A percentile compares a stretch with the other conserved stretches of the same genome.
Evolutionary conservation across 2,797 vertebrate species (phyloP).

Genomic region (Masticophis lateralis): DNA sequence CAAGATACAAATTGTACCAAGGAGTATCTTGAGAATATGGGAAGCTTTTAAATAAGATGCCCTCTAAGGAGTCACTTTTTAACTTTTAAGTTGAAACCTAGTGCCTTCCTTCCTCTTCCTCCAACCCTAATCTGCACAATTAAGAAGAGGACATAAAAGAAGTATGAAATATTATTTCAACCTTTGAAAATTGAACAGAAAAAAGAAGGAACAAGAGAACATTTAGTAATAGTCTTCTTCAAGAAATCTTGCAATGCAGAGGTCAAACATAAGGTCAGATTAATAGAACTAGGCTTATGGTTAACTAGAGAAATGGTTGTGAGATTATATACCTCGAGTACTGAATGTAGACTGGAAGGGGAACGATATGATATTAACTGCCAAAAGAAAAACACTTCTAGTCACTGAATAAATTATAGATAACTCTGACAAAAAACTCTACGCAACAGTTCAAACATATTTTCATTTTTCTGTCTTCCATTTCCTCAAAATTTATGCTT

Average conservation of each 20-base stretch:
- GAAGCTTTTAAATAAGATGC: neutral
- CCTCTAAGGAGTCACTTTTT: neutral
- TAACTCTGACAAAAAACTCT: neutral
- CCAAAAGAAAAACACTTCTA: neutral
- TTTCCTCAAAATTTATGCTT: neutral
- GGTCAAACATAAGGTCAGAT: neutral
- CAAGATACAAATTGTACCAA: neutral
- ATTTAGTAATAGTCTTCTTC: neutral
- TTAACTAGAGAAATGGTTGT: neutral
- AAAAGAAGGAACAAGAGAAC: neutral
- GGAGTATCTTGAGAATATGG: neutral
- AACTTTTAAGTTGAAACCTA: neutral
- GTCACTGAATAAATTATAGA: neutral
- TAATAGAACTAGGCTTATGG: neutral
- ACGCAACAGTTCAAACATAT: neutral
- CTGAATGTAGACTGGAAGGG: neutral
- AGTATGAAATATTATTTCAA: neutral
- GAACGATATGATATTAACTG: neutral
- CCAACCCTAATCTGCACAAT: neutral
- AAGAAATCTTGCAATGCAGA: neutral
- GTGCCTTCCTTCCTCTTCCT: neutral
- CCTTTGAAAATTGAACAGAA: neutral
- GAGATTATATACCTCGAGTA: neutral
- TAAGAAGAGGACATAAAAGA: neutral
- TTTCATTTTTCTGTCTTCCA: neutral